Evolutionary conservation across 2,113 vertebrate species (phyloP), one percentile per base, ranked within the genome.

Genomic region (Lota lota): DNA sequence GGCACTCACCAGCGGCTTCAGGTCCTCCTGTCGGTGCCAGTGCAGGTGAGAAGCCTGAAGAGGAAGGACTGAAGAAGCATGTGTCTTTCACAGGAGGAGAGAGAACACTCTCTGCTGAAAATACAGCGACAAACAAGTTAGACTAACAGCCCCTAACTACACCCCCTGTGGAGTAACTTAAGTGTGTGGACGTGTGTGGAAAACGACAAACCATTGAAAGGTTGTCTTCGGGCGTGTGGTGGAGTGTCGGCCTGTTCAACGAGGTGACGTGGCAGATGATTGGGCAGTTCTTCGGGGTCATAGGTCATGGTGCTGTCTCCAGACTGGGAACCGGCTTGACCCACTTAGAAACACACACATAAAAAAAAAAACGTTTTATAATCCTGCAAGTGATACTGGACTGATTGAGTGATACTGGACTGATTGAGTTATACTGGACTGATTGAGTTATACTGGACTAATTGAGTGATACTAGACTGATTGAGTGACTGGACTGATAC

Each of bases 11-110:
- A 2, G 15, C 64, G 67, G 47, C 56, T 51, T 40, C 66, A 56
- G 58, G 8, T 67, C 68, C 28, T 28, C 6, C 28, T 5, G 28
- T 28, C 28, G 28, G 28, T 28, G 28, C 28, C 51, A 1, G 53
- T 2, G 4, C 78, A 53, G 14, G 53, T 36, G 68, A 12, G 22
- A 74, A 16, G 47, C 47, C 78, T 72, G 50, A 1, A 51, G 85
- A 84, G 1, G 75, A 64, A 1, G 84, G 73, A 54, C 75, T 82
- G 57, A 81, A 78, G 60, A 91, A 84, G 72, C 93, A 93, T 4
- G 92, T 83, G 64, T 96, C 94, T 64, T 93, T 89, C 53, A 96
- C 94, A 0, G 95, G 95, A 17, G 93, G 94, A 71, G 94, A 95
- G 2, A 81, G 84, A 28, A 85, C 85, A 1, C 88, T 82, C 65